Conservation (phyloP, 1,140 invertebrate species). For the Holcopasites calliopsidis region DNA sequence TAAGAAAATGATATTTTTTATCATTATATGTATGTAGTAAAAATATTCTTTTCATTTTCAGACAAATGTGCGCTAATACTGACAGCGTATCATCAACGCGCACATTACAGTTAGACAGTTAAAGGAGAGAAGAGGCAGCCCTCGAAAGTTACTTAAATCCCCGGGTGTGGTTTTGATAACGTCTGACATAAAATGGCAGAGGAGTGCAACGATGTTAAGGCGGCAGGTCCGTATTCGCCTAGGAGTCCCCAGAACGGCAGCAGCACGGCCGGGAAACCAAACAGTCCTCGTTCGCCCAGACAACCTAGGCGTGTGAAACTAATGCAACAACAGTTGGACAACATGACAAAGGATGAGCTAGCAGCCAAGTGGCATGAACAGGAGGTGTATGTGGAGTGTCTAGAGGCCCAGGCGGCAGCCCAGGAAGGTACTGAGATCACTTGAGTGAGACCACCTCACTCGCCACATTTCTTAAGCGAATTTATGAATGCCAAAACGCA, state of each 20-base stretch:
- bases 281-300: constrained; percentile 73
- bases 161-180: background rate
- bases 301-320: constrained; percentile 76
- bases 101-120: constrained; percentile 19
- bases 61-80: constrained; percentile 40
- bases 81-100: background rate
- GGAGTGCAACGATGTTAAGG: constrained; percentile 73
- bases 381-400: constrained; percentile 80
- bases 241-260: constrained; percentile 69
- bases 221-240: constrained; percentile 72
- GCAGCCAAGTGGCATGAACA: constrained; percentile 80
- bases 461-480: constrained; percentile 74
- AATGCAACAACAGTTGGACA: constrained; percentile 79
- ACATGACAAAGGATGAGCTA: constrained; percentile 79
- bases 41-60: constrained; percentile 22
- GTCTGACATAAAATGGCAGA: constrained; percentile 69
- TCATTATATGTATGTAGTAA: background rate
- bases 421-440: constrained; percentile 80
- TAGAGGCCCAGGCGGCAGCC: constrained; percentile 78
- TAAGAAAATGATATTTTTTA: background rate
- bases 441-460: constrained; percentile 72
- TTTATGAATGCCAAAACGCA: constrained; percentile 63
- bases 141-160: constrained; percentile 6
- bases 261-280: constrained; percentile 56
- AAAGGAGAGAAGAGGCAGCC: constrained; percentile 6